Base-by-base conservation (phyloP, 2,113 vertebrate genomes). In the Chionodraco myersi region DNA sequence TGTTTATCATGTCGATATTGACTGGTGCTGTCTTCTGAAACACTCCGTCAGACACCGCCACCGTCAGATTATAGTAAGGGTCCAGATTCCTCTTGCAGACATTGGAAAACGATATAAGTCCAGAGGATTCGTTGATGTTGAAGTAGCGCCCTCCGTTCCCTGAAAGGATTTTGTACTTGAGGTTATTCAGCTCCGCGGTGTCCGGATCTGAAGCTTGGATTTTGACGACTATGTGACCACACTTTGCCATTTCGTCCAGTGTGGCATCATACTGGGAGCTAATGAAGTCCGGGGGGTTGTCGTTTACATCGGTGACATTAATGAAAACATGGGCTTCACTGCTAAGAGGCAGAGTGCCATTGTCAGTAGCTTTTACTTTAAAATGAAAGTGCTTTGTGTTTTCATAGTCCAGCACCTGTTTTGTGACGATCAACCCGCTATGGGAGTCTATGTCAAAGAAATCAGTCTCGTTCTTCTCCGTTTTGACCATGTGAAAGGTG, bases 171-270 rank as follows among this genome's bases (percentile, higher is more conserved):
- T 97, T 95, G 0, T 99, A 99, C 51, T 97, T 95, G 61, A 99
- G 93, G 6, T 92, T 92, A 23, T 94, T 93, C 5, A 92, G 84
- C 57, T 98, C 96, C 16, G 83, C 91, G 0, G 92, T 93, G 15
- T 99, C 98, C 0, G 96, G 95, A 73, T 99, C 98, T 63, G 97
- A 96, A 21, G 97, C 98, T 83, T 99, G 98, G 56, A 99, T 97
- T 93, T 96, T 98, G 71, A 99, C 94, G 48, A 99, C 96, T 0
- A 98, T 94, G 74, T 99, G 97, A 15, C 97, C 98, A 59, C 98
- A 99, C 0, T 94, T 97, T 15, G 97, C 98, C 94, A 96, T 93
- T 92, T 99, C 96, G 47, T 97, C 97, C 62, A 99, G 92, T 16
- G 95, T 96, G 60, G 97, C 96, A 75, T 96, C 94, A 44, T 98